Conservation (phyloP, 2,888 invertebrate species). For the Orthosia gracilis region DNA sequence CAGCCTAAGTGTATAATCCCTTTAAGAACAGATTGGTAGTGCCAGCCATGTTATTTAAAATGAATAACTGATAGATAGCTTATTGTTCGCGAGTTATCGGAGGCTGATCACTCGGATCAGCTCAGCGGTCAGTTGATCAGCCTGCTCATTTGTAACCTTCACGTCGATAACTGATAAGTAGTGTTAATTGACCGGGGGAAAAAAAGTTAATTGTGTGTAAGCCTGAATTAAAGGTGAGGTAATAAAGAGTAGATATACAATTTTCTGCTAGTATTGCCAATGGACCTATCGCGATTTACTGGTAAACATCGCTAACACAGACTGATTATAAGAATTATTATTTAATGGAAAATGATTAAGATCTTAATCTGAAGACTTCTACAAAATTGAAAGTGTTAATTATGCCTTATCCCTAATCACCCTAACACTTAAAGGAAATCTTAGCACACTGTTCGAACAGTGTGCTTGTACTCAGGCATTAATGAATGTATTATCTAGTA, state of each 20-base stretch:
- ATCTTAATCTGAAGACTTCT: background rate
- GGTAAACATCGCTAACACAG: background rate
- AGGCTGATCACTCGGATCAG: constrained; percentile 17
- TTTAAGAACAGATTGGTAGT: constrained; percentile 26
- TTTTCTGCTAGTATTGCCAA: constrained; percentile 3
- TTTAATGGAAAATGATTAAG: background rate
- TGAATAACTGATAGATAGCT: constrained; percentile 44
- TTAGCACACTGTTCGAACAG: no score
- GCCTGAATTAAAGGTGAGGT: constrained; percentile 21
- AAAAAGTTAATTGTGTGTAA: constrained; percentile 17
- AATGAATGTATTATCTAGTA: no score
- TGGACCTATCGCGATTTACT: background rate
- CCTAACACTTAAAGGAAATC: no score
- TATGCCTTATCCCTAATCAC: no score
- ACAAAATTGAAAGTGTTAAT: background rate
- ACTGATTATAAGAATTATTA: background rate
- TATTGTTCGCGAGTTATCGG: constrained; percentile 39
- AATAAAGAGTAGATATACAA: constrained; percentile 7
- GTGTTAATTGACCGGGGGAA: constrained; percentile 1
- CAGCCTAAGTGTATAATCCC: constrained; percentile 19
- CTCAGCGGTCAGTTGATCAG: constrained; percentile 26
- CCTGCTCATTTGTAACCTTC: constrained; percentile 42
- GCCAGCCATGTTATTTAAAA: constrained; percentile 29
- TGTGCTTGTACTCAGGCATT: no score
- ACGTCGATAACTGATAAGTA: constrained; percentile 34